Base-by-base conservation (phyloP, 2,888 invertebrate species). In the Thera obeliscata region DNA sequence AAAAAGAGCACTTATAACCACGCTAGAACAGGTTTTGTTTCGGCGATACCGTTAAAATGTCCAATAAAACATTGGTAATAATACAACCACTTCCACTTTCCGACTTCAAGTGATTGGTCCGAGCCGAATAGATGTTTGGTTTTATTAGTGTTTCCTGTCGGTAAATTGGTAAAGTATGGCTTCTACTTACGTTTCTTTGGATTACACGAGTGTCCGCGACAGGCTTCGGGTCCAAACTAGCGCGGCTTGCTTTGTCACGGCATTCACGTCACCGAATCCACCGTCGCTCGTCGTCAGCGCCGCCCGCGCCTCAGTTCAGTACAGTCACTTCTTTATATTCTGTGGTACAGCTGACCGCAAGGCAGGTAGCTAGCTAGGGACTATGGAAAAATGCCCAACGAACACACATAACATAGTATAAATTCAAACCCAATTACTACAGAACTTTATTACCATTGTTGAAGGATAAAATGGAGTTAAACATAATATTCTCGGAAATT, bases 71-170 rank as follows among this genome's bases (percentile, higher is more conserved):
- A 54, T 35, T 8, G 7, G 46, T 1, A 55, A 12, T 6, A 36
- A 48, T 46, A 46, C 11, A 41, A 41, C 41, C 41, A 6, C 41
- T 41, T 38, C 11, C 38, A 62, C 55, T 55, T 11, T 60, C 62
- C 55, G 49, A 49, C 43, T 6, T 12, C 0, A 12, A 60, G 5
- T 6, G 61, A 69, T 65, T 56, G 8, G 66, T 41, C 56, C 52
- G 52, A 38, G 58, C 64, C 64, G 69, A 64, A 68, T 66, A 75
- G 73, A 75, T 73, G 62, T 54, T 61, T 77, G 74, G 74, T 76
- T 74, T 71, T 75, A 76, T 68, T 73, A 62, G 72, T 70, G 71
- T 76, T 80, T 85, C 84, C 84, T 79, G 83, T 74, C 66, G 58
- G 68, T 75, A 70, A 77, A 76, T 79, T 74, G 74, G 64, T 69